These are phyloP conservation scores for Xenopus tropicalis DNA, from an alignment of 2,113 vertebrate genomes.

Conservation along the genomic window UCB_Xtro_10.0 CM004450.2:94600501-94601000, in stretches of 20 bases:
- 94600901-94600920: not conserved
- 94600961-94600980: not conserved
- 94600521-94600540: no score
- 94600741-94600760: not conserved
- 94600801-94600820: constrained; percentile 12
- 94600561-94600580: no score
- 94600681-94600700: constrained; percentile 3
- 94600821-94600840: not conserved
- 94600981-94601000: no score
- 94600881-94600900: not conserved
- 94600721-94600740: not conserved
- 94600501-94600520: no score
- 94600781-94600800: constrained; percentile 13
- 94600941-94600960: not conserved
- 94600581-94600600: no score
- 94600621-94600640: no score
- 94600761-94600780: not conserved
- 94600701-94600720: not conserved
- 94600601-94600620: no score
- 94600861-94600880: not conserved
- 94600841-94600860: constrained; percentile 12
- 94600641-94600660: no score
- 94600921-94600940: not conserved
- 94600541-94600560: no score
- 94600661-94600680: not conserved